Evolutionary conservation across 1,140 invertebrate species (phyloP).

Genomic region (Drosophila lacteicornis): DNA sequence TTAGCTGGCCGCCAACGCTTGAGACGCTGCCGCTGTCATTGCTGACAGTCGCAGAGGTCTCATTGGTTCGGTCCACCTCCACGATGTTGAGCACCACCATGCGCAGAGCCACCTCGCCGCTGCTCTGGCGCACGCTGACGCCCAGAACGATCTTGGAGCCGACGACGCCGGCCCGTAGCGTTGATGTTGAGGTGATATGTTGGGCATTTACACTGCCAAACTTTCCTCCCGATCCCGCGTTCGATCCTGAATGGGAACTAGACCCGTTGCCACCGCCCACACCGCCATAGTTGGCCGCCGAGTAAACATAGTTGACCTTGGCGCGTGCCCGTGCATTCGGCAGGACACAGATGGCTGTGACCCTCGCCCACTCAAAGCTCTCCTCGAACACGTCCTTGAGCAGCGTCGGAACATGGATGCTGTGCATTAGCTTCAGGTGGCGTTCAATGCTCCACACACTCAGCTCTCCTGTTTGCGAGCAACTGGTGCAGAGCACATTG

Average conservation of each 20-base stretch:
- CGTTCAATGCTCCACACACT: conserved; percentile 91
- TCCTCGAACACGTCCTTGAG: conserved; percentile 79
- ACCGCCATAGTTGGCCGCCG: conserved; percentile 54
- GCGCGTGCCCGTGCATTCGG: conserved; percentile 73
- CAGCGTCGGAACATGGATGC: conserved; percentile 68
- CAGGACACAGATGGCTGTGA: conserved; percentile 79
- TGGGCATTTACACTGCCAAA: conserved; percentile 57
- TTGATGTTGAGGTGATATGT: conserved; percentile 79
- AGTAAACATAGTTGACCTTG: conserved; percentile 77
- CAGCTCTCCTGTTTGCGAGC: conserved; percentile 86
- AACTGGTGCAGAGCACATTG: conserved; percentile 89
- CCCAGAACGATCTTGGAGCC: conserved; percentile 80
- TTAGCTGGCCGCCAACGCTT: conserved; percentile 60
- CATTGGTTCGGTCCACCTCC: conserved; percentile 66
- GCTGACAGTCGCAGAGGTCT: conserved; percentile 62
- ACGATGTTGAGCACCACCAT: conserved; percentile 79
- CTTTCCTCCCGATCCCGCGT: conserved; percentile 40
- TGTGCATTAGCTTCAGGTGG: conserved; percentile 87
- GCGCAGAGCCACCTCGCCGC: conserved; percentile 72
- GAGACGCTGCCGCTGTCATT: conserved; percentile 73
- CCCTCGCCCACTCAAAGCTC: conserved; percentile 72
- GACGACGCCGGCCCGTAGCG: conserved; percentile 78
- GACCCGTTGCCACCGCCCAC: conserved; percentile 27
- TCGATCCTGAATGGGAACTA: conserved; percentile 31
- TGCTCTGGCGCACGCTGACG: conserved; percentile 73